phyloP scores from a whole-genome alignment of 2,797 vertebrate species.

The Rhynchotus rufescens region DNA sequence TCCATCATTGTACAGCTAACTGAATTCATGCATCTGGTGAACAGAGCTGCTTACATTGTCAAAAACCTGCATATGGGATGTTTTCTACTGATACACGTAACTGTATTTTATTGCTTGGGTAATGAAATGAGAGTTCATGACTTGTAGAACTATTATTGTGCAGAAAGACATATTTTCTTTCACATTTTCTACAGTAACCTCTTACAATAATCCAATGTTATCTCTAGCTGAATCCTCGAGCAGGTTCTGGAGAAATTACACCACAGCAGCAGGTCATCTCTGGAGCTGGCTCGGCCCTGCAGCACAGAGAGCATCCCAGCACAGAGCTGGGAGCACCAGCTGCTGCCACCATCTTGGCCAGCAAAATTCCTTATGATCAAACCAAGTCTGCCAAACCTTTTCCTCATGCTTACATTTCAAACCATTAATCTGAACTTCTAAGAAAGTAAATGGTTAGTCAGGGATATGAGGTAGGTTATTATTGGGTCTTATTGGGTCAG shows the following conservation, averaged over 20 bases:
- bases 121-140: not conserved
- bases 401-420: not conserved
- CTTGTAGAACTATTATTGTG: not conserved
- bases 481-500: too few relatives aligned
- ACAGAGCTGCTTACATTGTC: not conserved
- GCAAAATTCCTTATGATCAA: not conserved
- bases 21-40: not conserved
- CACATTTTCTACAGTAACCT: not conserved
- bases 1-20: not conserved
- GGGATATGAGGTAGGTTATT: too few relatives aligned
- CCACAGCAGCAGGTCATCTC: not conserved
- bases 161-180: not conserved
- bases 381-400: not conserved
- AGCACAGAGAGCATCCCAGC: fast-evolving
- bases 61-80: not conserved
- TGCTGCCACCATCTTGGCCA: not conserved
- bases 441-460: not conserved
- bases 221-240: not conserved
- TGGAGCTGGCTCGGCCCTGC: not conserved
- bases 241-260: not conserved
- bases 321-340: not conserved
- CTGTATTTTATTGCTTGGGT: not conserved
- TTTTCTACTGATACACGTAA: fast-evolving
- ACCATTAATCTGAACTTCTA: not conserved
- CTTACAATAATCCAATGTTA: not conserved